phyloP scores from a whole-genome alignment of 2,797 vertebrate species.

The Pipistrellus pipistrellus region DNA sequence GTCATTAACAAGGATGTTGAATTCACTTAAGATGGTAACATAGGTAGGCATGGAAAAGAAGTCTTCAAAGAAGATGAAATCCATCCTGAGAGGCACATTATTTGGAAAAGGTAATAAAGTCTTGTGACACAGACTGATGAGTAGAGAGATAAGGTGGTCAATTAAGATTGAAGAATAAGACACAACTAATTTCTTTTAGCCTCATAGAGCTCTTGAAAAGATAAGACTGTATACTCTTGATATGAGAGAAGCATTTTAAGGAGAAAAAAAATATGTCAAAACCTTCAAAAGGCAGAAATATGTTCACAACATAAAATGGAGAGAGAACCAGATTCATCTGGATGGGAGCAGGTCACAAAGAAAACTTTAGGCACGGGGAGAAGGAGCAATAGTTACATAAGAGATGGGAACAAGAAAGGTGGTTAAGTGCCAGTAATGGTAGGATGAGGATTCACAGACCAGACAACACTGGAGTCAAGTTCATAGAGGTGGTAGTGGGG shows the following conservation, averaged over 20 bases:
- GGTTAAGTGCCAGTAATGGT: not conserved
- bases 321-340: not conserved
- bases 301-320: slow-evolving; percentile 11
- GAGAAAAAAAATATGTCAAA: not conserved
- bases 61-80: slow-evolving; percentile 37
- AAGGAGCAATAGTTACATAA: not conserved
- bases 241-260: slow-evolving; percentile 8
- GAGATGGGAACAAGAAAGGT: not conserved
- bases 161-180: not conserved
- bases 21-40: not conserved
- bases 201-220: not conserved
- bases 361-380: not conserved
- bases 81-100: not conserved
- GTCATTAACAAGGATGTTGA: not conserved
- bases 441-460: not conserved
- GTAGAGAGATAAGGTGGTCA: not conserved
- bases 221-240: not conserved
- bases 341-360: not conserved
- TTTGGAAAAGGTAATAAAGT: not conserved
- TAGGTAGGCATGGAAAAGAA: not conserved
- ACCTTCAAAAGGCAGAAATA: not conserved
- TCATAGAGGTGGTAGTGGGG: not conserved
- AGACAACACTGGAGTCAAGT: not conserved
- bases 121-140: not conserved
- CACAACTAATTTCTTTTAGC: not conserved